Evolutionary conservation across 2,888 invertebrate genomes (phyloP), one percentile per base, ranked within the genome.

Genomic region (Pycnomerus fuliginosus): DNA sequence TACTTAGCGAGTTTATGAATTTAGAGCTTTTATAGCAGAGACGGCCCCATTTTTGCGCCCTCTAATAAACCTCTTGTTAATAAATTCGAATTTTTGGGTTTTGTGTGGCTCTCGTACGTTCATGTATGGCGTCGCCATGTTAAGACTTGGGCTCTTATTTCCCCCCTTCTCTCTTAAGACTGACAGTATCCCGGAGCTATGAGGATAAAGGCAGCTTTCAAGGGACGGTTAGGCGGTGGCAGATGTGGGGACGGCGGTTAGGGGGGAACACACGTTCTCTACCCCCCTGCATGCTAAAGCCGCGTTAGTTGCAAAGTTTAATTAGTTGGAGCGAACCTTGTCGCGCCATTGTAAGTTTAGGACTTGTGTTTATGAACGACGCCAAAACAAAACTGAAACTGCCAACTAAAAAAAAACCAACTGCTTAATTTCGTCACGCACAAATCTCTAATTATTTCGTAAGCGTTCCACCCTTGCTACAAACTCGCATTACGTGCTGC

Each of bases 261-360:
- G 33, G 42, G 42, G 42, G 37, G 37, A 37, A 30, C 42, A 40
- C 48, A 45, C 41, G 40, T 36, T 33, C 37, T 42, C 27, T 32
- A 27, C 37, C 43, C 40, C 41, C 40, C 43, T 32, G 44, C 36
- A 30, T 16, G 35, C 40, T 30, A 20, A 70, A 70, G 70, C 70
- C 69, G 62, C 58, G 66, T 66, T 68, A 70, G 71, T 71, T 71
- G 69, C 68, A 70, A 72, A 72, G 68, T 72, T 72, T 72, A 72
- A 72, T 72, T 72, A 72, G 72, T 71, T 72, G 65, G 64, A 67
- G 67, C 64, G 65, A 64, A 67, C 65, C 67, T 68, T 68, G 67
- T 67, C 66, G 64, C 61, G 65, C 65, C 63, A 67, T 68, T 69
- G 67, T 69, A 65, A 66, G 65, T 65, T 64, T 61, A 54, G 56